Evolutionary conservation across 2,888 invertebrate species (phyloP), one percentile per base, ranked within the genome.

Genomic region (Caenorhabditis sinica): DNA sequence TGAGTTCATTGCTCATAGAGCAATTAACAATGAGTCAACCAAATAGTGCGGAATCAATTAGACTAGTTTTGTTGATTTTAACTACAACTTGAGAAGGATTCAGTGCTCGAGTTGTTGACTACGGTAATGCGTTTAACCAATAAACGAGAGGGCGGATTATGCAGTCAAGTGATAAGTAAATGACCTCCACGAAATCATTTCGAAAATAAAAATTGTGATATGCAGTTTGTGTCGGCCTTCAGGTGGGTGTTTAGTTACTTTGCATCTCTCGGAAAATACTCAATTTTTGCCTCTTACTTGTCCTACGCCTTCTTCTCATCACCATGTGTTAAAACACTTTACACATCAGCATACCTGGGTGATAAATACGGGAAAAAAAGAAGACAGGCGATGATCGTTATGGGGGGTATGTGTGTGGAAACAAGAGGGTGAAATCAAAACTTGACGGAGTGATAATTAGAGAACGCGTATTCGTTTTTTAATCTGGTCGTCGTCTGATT

Each of bases 101-200:
- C 40, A 11, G 20, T 56, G 65, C 75, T 53, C 65, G 53, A 45
- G 58, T 65, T 56, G 49, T 79, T 63, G 77, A 79, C 77, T 79
- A 79, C 77, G 69, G 77, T 79, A 79, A 79, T 79, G 40, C 63
- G 77, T 69, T 79, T 63, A 40, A 71, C 77, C 77, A 79, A 79
- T 79, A 63, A 49, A 63, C 33, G 30, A 51, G 58, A 8, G 49
- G 1, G 9, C n/a, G 60, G 77, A 79, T 79, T 79, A 79, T 79
- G 77, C 77, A 79, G 36, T 45, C 71, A 63, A 63, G 53, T 79
- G 77, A 79, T 79, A 79, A 79, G 53, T 45, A 20, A 77, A 28
- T 61, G 68, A 69, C 76, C 66, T 49, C 49, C 58, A 45, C 60
- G 17, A 23, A 60, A 72, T 43, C 30, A 30, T 28, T 72, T 58